Base-by-base conservation (phyloP, 2,113 vertebrate genomes). In the Spheniscus mendiculus region DNA sequence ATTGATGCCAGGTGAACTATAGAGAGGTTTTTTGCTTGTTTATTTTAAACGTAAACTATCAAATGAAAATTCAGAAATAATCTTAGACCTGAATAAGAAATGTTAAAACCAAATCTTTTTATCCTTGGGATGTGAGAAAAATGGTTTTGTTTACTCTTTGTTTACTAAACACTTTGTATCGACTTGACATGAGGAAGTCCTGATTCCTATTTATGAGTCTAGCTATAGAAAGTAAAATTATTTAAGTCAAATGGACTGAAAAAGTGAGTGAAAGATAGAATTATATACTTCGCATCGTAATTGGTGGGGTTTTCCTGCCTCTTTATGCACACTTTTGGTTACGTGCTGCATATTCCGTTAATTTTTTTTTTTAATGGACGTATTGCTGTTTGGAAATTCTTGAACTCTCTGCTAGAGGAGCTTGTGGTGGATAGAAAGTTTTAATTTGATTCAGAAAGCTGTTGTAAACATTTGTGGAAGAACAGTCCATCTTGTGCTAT, bases 1-100 rank as follows among this genome's bases (percentile, higher is more conserved):
- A 98, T 95, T 84, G 99, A 99, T 98, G 98, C 98, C 95, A 99
- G 99, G 99, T 99, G 98, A 99, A 97, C 84, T 90, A 94, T 5
- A 91, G 50, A 79, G 53, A 76, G 27, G 16, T 32, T 67, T 96
- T 90, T 69, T 93, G 2, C 42, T 95, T 89, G 38, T 83, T 97
- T 80, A 50, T 87, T 84, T 93, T 58, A 58, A 56, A 42, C 53
- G 45, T 66, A 76, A 76, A 71, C 8, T 30, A 19, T 80, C 27
- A 83, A 67, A 76, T 71, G 44, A 92, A 67, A 85, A n/a, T 61
- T 70, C n/a, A 79, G 42, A 40, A 38, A 26, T 77, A 9, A 72
- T 89, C 12, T 21, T 74, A 84, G 53, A 56, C 15, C 22, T 74
- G 66, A 74, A 38, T 45, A 86, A 65, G 27, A 72, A 22, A 36